Evolutionary conservation across 2,113 vertebrate genomes (phyloP).

Genomic region (Carassius carassius): DNA sequence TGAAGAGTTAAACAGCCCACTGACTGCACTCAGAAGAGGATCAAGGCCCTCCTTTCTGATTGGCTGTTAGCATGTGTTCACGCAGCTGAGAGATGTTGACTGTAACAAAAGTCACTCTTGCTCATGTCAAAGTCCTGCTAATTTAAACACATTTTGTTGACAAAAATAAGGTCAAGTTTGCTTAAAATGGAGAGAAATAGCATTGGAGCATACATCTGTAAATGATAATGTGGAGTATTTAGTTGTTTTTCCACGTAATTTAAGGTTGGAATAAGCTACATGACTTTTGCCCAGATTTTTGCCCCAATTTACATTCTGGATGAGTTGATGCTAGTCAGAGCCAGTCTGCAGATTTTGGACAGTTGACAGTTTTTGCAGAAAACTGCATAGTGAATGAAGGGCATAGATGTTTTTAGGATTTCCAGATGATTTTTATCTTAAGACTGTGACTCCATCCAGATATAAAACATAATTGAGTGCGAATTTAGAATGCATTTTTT

Average conservation of each 20-base stretch:
- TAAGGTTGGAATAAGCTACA: not conserved
- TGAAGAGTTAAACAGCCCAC: not conserved
- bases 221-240: not conserved
- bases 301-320: not conserved
- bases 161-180: not conserved
- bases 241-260: not conserved
- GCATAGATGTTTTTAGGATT: not conserved
- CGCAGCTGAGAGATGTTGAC: not conserved
- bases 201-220: not conserved
- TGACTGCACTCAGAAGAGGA: not conserved
- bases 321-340: not conserved
- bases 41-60: not conserved
- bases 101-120: not conserved
- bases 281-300: not conserved
- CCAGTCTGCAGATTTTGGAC: not conserved
- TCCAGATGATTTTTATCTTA: not conserved
- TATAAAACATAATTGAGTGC: not conserved
- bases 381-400: too few species aligned
- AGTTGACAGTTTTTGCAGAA: not conserved
- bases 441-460: not conserved
- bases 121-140: not conserved
- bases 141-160: constrained; percentile 4
- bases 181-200: not conserved
- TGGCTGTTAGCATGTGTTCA: not conserved
- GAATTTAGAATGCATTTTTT: too few species aligned